phyloP scores from a whole-genome alignment of 1,140 invertebrate genomes.

The Drosophila orosa region DNA sequence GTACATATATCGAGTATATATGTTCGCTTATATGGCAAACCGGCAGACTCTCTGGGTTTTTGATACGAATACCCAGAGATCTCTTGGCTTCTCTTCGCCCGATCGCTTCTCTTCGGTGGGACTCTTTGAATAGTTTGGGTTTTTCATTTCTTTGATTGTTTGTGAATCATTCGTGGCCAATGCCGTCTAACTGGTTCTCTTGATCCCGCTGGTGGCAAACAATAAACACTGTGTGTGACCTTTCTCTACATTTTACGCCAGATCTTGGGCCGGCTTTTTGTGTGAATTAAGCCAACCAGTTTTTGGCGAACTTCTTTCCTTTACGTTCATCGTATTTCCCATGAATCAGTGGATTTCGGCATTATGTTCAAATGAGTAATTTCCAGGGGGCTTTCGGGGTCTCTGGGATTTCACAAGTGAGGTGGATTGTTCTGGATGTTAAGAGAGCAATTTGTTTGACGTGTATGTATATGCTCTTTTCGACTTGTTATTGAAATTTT shows the following conservation, averaged over 20 bases:
- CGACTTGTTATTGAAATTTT: conserved; percentile 32
- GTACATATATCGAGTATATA: not conserved
- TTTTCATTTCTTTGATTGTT: not conserved
- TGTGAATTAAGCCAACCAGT: conserved; percentile 46
- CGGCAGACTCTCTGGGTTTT: conserved; percentile 6
- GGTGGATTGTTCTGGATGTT: conserved; percentile 30
- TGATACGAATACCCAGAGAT: not conserved
- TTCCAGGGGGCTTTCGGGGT: conserved; percentile 6
- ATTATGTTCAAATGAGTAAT: conserved; percentile 44
- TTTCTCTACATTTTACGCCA: conserved; percentile 43
- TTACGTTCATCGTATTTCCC: conserved; percentile 29
- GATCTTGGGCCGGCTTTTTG: conserved; percentile 31
- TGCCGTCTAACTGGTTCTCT: conserved; percentile 48
- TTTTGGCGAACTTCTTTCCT: conserved; percentile 22
- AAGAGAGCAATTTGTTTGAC: conserved; percentile 45
- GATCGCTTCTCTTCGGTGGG: conserved; percentile 9
- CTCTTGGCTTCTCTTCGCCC: conserved; percentile 4
- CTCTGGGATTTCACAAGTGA: conserved; percentile 24
- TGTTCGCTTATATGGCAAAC: not conserved
- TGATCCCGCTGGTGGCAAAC: conserved; percentile 26
- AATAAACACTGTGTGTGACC: conserved; percentile 28
- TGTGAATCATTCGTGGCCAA: conserved; percentile 31
- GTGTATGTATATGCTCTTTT: conserved; percentile 30
- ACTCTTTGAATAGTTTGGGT: conserved; percentile 21
- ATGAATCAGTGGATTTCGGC: conserved; percentile 40